Base-by-base conservation (phyloP, 1,140 invertebrate genomes). In the Ceratina japonica region DNA sequence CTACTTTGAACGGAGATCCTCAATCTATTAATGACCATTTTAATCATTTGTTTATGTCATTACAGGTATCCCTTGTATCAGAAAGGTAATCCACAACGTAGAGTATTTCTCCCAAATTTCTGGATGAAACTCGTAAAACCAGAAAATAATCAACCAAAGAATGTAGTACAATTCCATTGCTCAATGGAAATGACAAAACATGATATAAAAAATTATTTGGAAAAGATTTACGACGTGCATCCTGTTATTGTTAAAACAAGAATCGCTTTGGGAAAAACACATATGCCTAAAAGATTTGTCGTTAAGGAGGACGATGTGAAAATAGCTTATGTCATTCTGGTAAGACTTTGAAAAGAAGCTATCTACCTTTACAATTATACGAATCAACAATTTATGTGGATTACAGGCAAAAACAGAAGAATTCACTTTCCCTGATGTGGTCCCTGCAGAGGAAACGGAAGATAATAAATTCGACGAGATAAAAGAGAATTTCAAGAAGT, bases 21-120 rank as follows among this genome's bases (percentile, higher is more conserved):
- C 37, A 37, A 7, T 37, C 37, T 37, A 7, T 37, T 37, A 44
- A 44, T 44, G 10, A 44, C 65, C 15, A 56, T 54, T 70, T 44
- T 74, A 22, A 27, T 27, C 65, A 20, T 7, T 56, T 1, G 15
- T 54, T 2, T 56, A 18, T n/a, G 5, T 59, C 76, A 63, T 64
- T 84, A 54, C 64, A 95, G 96, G 94, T 98, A 98, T 93, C 97
- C 97, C 5, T 85, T 98, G 20, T 98, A 97, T 91, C 96, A 96
- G 92, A 95, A 94, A 91, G 98, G 97, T 13, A 97, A 97, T 91
- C 97, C 98, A 27, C 98, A 99, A 89, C 90, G 97, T 51, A 93
- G 97, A 79, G 93, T 98, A 49, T 98, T 97, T 92, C 91, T 99
- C 27, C 97, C 98, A 15, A 97, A 98, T 91, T 98, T 98, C 91